Evolutionary conservation across 2,113 vertebrate genomes (phyloP), one percentile per base, ranked within the genome.

Genomic region (Pteruthius melanotis): DNA sequence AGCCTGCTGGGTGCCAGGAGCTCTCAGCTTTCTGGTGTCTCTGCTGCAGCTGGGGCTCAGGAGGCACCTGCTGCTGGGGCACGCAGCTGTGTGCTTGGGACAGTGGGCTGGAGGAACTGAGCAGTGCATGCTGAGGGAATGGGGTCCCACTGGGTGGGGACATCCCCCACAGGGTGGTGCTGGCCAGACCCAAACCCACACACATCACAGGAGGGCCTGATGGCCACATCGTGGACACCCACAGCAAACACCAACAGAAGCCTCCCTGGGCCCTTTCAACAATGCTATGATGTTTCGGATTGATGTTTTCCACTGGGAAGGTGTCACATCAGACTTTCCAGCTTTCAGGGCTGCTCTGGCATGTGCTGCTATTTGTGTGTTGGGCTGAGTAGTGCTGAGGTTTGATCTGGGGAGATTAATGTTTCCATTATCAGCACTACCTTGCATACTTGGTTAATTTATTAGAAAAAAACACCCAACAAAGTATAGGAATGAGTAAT

Each of bases 71-170:
- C 47, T 31, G 26, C 28, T 17, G 39, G 40, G 33, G 4, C 7
- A 11, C 14, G 3, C 18, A 42, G 10, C 28, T 28, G 14, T 40
- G 30, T 57, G 30, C 49, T 50, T 37, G 9, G 26, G 50, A 30
- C 5, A 20, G 56, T 1, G 21, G 21, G 9, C 3, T 39, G 56
- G 35, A 80, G 33, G 33, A 72, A 22, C 27, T 16, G n/a, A 71
- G 26, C 10, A 30, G 19, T 23, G 9, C 11, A 6, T 0, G 3
- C 4, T 33, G 15, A 42, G 8, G 6, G 13, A 81, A 53, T 6
- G 22, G 23, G 35, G 53, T 53, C 28, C 52, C 28, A 15, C 18
- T 12, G 9, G 66, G 45, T n/a, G 7, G 30, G 27, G 4, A 49
- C 15, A 3, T 17, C 54, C 21, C 14, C 12, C 24, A 10, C 11